Evolutionary conservation across 1,140 invertebrate genomes (phyloP).

Genomic region (Drosophila paulistorum): DNA sequence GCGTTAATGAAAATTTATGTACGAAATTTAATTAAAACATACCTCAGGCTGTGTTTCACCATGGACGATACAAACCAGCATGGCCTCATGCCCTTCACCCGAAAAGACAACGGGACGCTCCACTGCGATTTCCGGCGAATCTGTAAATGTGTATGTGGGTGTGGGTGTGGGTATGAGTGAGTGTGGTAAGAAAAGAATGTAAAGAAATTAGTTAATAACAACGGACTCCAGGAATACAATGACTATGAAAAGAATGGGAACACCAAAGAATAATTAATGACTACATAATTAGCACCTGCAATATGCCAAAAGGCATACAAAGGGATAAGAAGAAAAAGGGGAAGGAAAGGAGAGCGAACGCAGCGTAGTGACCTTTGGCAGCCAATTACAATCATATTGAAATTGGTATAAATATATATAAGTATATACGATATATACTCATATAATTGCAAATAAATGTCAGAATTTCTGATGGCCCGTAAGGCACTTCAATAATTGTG

Average conservation of each 20-base stretch:
- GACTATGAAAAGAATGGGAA: slow-evolving; percentile 9
- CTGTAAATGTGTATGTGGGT: slow-evolving; percentile 64
- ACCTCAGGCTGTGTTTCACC: slow-evolving; percentile 87
- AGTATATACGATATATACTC: slow-evolving; percentile 30
- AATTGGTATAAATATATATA: slow-evolving; percentile 33
- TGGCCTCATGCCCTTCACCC: slow-evolving; percentile 87
- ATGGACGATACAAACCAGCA: slow-evolving; percentile 88
- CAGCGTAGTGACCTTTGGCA: slow-evolving; percentile 14
- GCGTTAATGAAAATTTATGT: slow-evolving; percentile 78
- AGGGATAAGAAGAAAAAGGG: no score
- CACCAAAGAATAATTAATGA: slow-evolving; percentile 48
- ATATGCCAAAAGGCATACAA: background rate
- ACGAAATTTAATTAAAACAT: slow-evolving; percentile 83
- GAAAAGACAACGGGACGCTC: slow-evolving; percentile 87
- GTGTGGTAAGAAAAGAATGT: slow-evolving; percentile 37
- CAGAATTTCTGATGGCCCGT: slow-evolving; percentile 33
- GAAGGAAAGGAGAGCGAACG: background rate
- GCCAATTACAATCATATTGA: slow-evolving; percentile 45
- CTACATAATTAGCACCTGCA: slow-evolving; percentile 56
- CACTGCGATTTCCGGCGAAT: slow-evolving; percentile 87
- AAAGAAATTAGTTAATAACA: slow-evolving; percentile 75
- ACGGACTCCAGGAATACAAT: background rate
- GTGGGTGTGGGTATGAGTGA: background rate
- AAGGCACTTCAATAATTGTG: slow-evolving; percentile 69
- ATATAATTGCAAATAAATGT: slow-evolving; percentile 78